Evolutionary conservation across 1,140 invertebrate species (phyloP).

Genomic region (Lucilia cuprina): DNA sequence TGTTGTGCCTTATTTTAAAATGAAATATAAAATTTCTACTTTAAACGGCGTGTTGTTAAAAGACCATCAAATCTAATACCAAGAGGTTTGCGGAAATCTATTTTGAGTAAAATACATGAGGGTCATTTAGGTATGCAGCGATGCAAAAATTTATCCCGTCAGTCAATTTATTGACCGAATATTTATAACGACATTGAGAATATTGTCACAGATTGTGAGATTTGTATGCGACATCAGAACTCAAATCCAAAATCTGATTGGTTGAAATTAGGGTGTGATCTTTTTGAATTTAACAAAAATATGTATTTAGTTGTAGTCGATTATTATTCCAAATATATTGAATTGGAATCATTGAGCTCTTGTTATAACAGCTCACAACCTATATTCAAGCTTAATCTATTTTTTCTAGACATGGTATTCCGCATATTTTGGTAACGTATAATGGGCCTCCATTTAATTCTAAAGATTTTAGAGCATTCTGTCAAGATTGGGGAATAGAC

Average conservation of each 20-base stretch:
- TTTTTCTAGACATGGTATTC: constrained; percentile 35
- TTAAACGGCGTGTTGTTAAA: background rate
- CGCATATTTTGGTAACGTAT: constrained; percentile 32
- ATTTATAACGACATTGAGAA: constrained; percentile 63
- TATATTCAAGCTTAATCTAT: constrained; percentile 26
- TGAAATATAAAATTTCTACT: background rate
- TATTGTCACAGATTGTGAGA: constrained; percentile 56
- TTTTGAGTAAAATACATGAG: constrained; percentile 59
- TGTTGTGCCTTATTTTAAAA: constrained; percentile 7
- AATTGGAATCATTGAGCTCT: constrained; percentile 25
- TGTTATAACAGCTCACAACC: background rate
- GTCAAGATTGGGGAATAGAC: constrained; percentile 57
- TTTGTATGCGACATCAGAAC: constrained; percentile 29
- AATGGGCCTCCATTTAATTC: constrained; percentile 37
- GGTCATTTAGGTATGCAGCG: constrained; percentile 62
- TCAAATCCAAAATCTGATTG: constrained; percentile 38
- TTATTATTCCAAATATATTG: constrained; percentile 39
- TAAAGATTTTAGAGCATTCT: constrained; percentile 58
- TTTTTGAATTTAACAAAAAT: constrained; percentile 38
- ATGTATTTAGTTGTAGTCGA: constrained; percentile 33
- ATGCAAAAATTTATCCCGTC: constrained; percentile 54
- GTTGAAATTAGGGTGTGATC: constrained; percentile 49
- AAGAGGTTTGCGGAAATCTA: constrained; percentile 43
- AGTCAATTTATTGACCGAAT: constrained; percentile 63
- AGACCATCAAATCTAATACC: background rate